Base-by-base conservation (phyloP, 2,113 vertebrate genomes). In the Cynoglossus semilaevis region DNA sequence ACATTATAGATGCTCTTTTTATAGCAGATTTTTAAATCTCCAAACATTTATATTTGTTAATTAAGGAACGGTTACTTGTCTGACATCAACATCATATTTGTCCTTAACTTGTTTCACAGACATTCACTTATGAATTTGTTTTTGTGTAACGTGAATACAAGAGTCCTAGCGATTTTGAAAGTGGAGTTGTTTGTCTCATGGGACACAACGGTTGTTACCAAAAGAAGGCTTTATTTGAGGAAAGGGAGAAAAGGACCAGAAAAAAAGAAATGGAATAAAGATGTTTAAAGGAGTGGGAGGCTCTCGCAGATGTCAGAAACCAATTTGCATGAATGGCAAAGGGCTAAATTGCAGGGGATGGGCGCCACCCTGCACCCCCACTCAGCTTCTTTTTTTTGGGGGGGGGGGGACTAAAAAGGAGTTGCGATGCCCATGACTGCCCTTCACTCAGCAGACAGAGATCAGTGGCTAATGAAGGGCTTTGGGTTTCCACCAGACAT, bases 271-370 rank as follows among this genome's bases (percentile, higher is more conserved):
- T 71, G 66, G 76, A 84, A 89, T 88, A 86, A 87, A 89, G 88
- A 89, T 85, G 85, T 87, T 72, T 82, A 66, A 76, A 84, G 85
- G 75, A 81, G 83, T 67, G 79, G 74, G 78, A 79, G 76, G 72
- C 83, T 83, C 78, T 86, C 86, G 87, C 85, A 89, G 88, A 91
- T 91, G 87, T 90, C 86, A 88, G 77, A 84, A 82, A 80, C 85
- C 84, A 82, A 82, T 81, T 88, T 90, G 89, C 70, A 86, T 87
- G 87, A 92, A 89, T 83, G 81, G 88, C 86, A 91, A 89, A 89
- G 83, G 79, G 64, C 65, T 88, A 81, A 88, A 89, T 85, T 79
- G 89, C 85, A 80, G 82, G 88, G 74, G 84, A 87, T 72, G 85
- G 89, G 75, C 54, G 71, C 72, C 88, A 86, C 79, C 62, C 78